phyloP scores from a whole-genome alignment of 2,888 invertebrate species.

The Sabatieria punctata region DNA sequence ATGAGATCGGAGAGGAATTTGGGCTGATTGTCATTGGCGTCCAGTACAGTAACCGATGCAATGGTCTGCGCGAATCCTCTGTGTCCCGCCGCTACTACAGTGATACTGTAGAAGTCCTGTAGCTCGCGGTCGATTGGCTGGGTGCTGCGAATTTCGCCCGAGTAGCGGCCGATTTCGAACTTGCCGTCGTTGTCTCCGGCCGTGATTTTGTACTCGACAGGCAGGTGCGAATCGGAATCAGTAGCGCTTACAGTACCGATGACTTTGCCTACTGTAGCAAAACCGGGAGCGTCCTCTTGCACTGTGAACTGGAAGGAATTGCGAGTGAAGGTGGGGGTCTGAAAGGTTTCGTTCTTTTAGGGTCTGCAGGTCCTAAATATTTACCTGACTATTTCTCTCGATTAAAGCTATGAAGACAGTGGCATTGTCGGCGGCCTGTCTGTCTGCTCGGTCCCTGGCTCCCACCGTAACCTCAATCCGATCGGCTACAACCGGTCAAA shows the following conservation, averaged over 20 bases:
- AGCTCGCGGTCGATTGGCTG: slow-evolving; percentile 38
- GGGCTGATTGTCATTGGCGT: background rate
- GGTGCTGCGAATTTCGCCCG: slow-evolving; percentile 48
- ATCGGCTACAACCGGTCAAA: background rate
- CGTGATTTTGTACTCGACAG: background rate
- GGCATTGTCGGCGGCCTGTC: slow-evolving; percentile 1
- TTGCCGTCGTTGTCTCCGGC: slow-evolving; percentile 75
- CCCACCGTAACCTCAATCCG: background rate
- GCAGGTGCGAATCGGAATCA: background rate
- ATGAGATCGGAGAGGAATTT: background rate
- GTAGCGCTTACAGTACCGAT: background rate
- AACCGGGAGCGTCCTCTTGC: background rate
- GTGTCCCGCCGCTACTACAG: slow-evolving; percentile 3
- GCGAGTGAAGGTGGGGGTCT: background rate
- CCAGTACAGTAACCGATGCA: background rate
- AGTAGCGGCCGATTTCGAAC: slow-evolving; percentile 51
- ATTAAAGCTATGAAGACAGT: slow-evolving; percentile 1
- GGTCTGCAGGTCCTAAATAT: no score
- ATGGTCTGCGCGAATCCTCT: background rate
- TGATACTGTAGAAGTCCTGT: background rate
- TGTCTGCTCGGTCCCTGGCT: background rate
- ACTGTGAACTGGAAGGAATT: background rate
- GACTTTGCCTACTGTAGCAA: background rate
- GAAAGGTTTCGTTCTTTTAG: no score
- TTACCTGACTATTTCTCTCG: no score